These are phyloP conservation scores for Trileptium ribeirensis DNA, from an alignment of 2,888 invertebrate genomes.

Conservation along the genomic window DNA sequence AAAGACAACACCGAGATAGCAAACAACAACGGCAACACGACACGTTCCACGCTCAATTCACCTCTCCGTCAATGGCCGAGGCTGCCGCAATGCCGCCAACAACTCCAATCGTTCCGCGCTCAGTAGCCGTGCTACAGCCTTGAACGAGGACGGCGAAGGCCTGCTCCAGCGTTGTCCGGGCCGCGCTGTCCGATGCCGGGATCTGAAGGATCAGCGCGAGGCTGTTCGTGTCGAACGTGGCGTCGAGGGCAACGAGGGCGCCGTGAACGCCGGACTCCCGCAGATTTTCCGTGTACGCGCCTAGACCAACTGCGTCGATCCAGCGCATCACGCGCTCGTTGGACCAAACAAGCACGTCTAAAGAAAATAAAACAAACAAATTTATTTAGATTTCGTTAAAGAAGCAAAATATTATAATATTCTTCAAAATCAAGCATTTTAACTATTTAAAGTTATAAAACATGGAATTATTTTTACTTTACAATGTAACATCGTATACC, in stretches of 20 bases:
- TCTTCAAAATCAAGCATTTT: too few species aligned
- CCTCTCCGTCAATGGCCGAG: too few species aligned
- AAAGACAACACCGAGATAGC: too few species aligned
- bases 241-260: slow-evolving; percentile 89
- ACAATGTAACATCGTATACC: too few species aligned
- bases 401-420: too few species aligned
- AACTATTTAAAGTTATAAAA: too few species aligned
- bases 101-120: too few species aligned
- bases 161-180: slow-evolving; percentile 78
- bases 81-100: too few species aligned
- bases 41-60: too few species aligned
- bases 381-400: too few species aligned
- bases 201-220: slow-evolving; percentile 95
- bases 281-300: slow-evolving; percentile 92
- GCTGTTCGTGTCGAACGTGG: slow-evolving; percentile 84
- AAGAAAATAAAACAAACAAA: slow-evolving; percentile 26
- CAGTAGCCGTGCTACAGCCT: slow-evolving; percentile 5
- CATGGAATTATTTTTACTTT: too few species aligned
- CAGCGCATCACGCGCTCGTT: slow-evolving; percentile 94
- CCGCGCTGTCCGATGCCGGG: slow-evolving; percentile 76
- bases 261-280: slow-evolving; percentile 97
- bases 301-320: slow-evolving; percentile 82
- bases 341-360: slow-evolving; percentile 93
- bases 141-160: slow-evolving; percentile 61
- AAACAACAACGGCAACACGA: too few species aligned